phyloP scores from a whole-genome alignment of 2,888 invertebrate genomes.

The Drosophila hawaiiensis region DNA sequence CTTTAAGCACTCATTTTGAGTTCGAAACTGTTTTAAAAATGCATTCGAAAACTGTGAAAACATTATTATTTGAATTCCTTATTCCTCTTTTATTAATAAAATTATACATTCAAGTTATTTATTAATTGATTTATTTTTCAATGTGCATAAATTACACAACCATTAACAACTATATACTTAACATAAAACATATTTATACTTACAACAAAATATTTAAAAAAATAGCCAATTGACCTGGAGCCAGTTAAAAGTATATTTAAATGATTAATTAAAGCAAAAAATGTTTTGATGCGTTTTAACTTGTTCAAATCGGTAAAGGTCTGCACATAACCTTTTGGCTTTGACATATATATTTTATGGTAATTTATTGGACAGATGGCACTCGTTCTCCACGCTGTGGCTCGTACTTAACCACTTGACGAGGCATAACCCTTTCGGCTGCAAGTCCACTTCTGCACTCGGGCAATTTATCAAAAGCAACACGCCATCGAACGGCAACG shows the following conservation, averaged over 20 bases:
- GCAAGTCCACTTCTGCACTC: constrained; percentile 53
- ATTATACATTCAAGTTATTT: background rate
- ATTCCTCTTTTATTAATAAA: too few species aligned
- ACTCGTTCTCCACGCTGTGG: background rate
- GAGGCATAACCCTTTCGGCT: constrained; percentile 26
- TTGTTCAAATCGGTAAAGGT: background rate
- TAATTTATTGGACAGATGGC: constrained; percentile 15
- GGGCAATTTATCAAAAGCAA: constrained; percentile 71
- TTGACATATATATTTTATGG: constrained; percentile 5
- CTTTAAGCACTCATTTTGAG: background rate
- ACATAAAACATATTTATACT: background rate
- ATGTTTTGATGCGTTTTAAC: background rate
- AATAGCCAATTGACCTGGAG: background rate
- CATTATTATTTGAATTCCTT: background rate
- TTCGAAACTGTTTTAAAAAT: background rate
- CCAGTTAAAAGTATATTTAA: background rate
- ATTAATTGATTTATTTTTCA: background rate
- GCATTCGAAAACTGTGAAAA: background rate
- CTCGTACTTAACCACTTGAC: constrained; percentile 47
- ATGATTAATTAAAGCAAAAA: background rate
- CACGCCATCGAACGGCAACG: constrained; percentile 32
- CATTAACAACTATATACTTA: background rate
- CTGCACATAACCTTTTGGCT: constrained; percentile 3
- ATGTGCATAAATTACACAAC: background rate
- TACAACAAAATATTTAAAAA: background rate